phyloP scores from a whole-genome alignment of 2,113 vertebrate species.

The Notechis scutatus region DNA sequence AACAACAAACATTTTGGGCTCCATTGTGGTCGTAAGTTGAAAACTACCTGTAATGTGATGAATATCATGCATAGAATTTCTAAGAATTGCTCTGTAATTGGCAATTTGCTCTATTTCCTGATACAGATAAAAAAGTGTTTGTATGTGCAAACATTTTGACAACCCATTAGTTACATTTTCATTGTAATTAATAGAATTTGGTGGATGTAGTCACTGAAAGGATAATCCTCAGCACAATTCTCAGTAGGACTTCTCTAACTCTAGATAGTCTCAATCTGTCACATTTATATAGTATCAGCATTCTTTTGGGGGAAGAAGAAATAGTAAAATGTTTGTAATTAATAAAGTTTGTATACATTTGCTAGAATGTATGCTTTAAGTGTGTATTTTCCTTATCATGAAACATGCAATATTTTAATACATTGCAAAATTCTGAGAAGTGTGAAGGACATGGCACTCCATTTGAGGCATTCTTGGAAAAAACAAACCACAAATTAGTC shows the following conservation, averaged over 20 bases:
- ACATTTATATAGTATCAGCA: not conserved
- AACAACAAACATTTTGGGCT: too few relatives aligned
- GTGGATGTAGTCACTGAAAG: not conserved
- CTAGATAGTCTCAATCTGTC: not conserved
- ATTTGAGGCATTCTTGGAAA: not conserved
- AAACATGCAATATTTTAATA: not conserved
- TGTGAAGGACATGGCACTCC: not conserved
- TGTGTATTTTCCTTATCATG: not conserved
- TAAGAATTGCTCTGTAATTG: slow-evolving; percentile 32
- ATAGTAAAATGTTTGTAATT: not conserved
- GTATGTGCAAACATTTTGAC: not conserved
- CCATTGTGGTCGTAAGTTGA: too few relatives aligned
- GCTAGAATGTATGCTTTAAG: not conserved
- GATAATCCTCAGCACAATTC: not conserved
- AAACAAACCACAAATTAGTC: not conserved
- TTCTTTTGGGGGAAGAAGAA: not conserved
- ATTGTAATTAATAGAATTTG: not conserved
- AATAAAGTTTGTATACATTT: not conserved
- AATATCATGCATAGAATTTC: slow-evolving; percentile 24
- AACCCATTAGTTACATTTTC: not conserved
- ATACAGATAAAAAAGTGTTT: not conserved
- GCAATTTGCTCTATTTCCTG: slow-evolving; percentile 7
- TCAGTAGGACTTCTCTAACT: not conserved
- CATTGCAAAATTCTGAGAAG: not conserved
- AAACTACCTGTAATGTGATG: slow-evolving; percentile 19